Conservation (phyloP, 37 sponge, comb jelly and placozoan genomes). For the Mnemiopsis leidyi region DNA sequence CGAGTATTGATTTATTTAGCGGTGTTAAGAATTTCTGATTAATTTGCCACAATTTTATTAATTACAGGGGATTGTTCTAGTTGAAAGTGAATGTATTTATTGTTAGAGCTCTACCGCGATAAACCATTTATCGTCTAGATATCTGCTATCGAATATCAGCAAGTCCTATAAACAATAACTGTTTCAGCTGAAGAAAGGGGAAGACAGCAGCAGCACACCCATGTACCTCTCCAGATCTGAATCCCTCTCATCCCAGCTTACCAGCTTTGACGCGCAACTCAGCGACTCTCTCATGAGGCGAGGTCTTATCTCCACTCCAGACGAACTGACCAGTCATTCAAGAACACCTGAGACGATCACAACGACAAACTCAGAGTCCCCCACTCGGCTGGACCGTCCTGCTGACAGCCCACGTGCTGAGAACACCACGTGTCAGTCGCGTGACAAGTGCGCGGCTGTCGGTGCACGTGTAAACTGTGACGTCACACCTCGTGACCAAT, state of each 20-base stretch:
- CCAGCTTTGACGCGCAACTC: background rate
- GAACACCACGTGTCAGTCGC: background rate
- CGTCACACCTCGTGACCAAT: background rate
- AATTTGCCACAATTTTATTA: too few species aligned
- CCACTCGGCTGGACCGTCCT: background rate
- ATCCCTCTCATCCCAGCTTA: background rate
- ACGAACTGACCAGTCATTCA: background rate
- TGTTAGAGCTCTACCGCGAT: too few species aligned
- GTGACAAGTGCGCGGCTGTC: background rate
- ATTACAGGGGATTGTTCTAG: too few species aligned
- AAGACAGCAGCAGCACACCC: background rate
- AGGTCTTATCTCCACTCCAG: background rate
- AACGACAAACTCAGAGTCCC: background rate
- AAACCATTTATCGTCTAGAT: too few species aligned
- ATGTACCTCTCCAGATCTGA: background rate
- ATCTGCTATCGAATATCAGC: too few species aligned
- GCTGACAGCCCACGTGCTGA: background rate
- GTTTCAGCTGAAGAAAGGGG: conserved; percentile 24
- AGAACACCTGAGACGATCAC: background rate
- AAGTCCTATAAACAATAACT: too few species aligned
- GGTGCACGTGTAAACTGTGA: background rate
- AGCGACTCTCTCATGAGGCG: background rate
- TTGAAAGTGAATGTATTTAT: too few species aligned
- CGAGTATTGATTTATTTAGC: too few species aligned
- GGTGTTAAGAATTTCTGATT: too few species aligned